These are phyloP conservation scores for Trachurus trachurus DNA, from an alignment of 2,797 vertebrate species.

Conservation along the genomic window DNA sequence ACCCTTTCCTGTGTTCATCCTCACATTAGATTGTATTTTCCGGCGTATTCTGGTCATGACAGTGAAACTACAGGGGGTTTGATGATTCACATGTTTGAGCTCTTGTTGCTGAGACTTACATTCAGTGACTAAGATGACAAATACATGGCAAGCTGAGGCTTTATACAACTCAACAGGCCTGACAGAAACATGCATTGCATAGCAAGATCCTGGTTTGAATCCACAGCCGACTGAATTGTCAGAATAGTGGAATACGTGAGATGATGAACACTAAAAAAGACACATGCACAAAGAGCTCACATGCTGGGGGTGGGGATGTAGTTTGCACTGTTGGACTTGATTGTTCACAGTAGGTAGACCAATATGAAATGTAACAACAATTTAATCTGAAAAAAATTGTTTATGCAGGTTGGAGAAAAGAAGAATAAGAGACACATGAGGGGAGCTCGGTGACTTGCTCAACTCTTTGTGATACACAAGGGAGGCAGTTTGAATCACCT, in stretches of 20 bases:
- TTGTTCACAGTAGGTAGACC: not conserved
- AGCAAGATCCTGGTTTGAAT: constrained; percentile 20
- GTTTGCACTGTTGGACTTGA: not conserved
- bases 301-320: not conserved
- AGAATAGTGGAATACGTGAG: not conserved
- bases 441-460: constrained; percentile 29
- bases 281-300: constrained; percentile 3
- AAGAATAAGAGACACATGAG: constrained; percentile 28
- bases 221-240: constrained; percentile 8
- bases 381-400: constrained; percentile 8
- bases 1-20: not conserved
- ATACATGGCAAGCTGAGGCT: constrained; percentile 24
- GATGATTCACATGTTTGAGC: constrained; percentile 30
- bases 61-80: constrained; percentile 25
- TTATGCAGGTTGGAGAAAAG: constrained; percentile 12
- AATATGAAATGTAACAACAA: constrained; percentile 25
- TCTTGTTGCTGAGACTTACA: constrained; percentile 22
- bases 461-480: constrained; percentile 33
- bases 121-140: constrained; percentile 37
- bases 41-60: constrained; percentile 3
- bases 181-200: constrained; percentile 18
- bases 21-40: not conserved
- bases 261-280: constrained; percentile 12
- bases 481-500: constrained; percentile 43
- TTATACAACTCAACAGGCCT: constrained; percentile 9